phyloP scores from a whole-genome alignment of 2,797 vertebrate genomes.

The Percopsis omiscomaycus region DNA sequence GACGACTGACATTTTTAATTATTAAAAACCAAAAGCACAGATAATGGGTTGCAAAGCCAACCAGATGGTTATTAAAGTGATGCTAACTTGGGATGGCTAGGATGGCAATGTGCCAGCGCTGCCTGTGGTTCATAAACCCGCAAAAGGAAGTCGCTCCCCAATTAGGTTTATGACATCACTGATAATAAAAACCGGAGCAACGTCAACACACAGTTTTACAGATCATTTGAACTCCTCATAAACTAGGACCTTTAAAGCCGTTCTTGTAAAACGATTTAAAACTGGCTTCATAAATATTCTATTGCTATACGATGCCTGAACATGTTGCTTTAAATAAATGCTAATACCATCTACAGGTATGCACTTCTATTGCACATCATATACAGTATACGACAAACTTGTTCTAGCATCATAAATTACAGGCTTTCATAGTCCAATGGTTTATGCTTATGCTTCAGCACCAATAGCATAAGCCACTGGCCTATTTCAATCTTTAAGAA shows the following conservation, averaged over 20 bases:
- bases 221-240: slow-evolving; percentile 35
- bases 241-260: slow-evolving; percentile 9
- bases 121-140: slow-evolving; percentile 20
- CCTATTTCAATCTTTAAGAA: too few relatives aligned
- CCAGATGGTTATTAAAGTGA: background rate
- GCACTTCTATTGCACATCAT: too few relatives aligned
- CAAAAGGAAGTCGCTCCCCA: slow-evolving; percentile 17
- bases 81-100: slow-evolving; percentile 1
- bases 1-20: background rate
- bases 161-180: slow-evolving; percentile 27
- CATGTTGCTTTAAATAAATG: too few relatives aligned
- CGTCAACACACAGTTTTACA: slow-evolving; percentile 26
- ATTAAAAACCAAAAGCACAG: background rate
- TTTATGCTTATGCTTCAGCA: too few relatives aligned
- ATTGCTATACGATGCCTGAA: too few relatives aligned
- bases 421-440: too few relatives aligned
- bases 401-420: too few relatives aligned
- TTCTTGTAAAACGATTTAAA: slow-evolving; percentile 16
- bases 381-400: too few relatives aligned
- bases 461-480: too few relatives aligned
- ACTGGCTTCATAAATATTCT: slow-evolving; percentile 12
- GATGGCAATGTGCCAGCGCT: slow-evolving; percentile 12
- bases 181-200: slow-evolving; percentile 39
- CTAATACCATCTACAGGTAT: too few relatives aligned
- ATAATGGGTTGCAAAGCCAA: background rate